Evolutionary conservation across 2,113 vertebrate genomes (phyloP).

Genomic region (Atlantisia rogersi): DNA sequence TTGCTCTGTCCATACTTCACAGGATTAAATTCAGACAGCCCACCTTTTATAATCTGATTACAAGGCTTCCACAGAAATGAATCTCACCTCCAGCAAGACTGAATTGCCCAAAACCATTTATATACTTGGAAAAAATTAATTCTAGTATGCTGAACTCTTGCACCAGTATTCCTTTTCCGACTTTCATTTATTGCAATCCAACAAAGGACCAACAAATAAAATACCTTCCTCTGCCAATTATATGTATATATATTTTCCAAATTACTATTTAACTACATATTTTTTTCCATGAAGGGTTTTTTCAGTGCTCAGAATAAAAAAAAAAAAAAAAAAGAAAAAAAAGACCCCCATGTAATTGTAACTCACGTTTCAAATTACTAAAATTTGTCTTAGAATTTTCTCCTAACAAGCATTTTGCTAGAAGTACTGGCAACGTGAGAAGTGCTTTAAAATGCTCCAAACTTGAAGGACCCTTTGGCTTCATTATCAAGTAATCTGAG

Average conservation of each 20-base stretch:
- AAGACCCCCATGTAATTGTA: background rate
- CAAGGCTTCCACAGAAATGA: background rate
- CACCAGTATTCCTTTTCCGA: background rate
- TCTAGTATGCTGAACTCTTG: background rate
- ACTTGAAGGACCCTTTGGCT: background rate
- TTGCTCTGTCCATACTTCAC: background rate
- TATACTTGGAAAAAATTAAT: background rate
- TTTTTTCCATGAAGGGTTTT: background rate
- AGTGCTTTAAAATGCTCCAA: background rate
- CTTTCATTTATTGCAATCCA: background rate
- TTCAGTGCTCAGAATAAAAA: slow-evolving; percentile 42
- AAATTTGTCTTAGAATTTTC: slow-evolving; percentile 39
- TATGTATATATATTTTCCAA: background rate
- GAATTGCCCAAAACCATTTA: background rate
- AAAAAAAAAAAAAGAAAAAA: too few relatives aligned
- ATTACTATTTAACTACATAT: background rate
- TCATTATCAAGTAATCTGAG: background rate
- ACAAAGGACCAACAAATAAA: slow-evolving; percentile 60
- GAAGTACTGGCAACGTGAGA: background rate
- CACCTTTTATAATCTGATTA: background rate
- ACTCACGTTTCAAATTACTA: slow-evolving; percentile 37
- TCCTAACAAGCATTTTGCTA: slow-evolving; percentile 16
- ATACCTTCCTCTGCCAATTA: background rate
- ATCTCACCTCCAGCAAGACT: background rate
- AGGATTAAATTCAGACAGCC: background rate